Conservation (phyloP, 1,140 invertebrate species). For the Cherax destructor region DNA sequence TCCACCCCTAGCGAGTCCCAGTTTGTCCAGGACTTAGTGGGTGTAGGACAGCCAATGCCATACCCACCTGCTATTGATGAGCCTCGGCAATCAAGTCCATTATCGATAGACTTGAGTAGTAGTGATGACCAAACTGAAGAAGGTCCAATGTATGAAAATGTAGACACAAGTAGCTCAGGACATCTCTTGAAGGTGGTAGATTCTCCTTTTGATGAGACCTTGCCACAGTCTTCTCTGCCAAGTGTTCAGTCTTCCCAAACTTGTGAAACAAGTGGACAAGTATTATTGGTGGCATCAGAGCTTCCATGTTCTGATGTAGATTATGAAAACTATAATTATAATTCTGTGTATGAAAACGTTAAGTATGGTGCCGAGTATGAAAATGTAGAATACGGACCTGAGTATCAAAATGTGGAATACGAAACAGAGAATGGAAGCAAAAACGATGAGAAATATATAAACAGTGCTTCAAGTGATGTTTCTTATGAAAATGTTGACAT, state of each 20-base stretch:
- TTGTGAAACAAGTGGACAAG: slow-evolving; percentile 38
- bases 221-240: slow-evolving; percentile 20
- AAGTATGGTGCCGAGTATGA: slow-evolving; percentile 70
- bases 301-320: slow-evolving; percentile 27
- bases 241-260: slow-evolving; percentile 63
- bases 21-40: slow-evolving; percentile 63
- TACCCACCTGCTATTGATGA: slow-evolving; percentile 42
- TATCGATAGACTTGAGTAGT: slow-evolving; percentile 71
- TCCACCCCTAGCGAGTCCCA: slow-evolving; percentile 71
- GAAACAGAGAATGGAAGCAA: slow-evolving; percentile 39
- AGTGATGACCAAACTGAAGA: slow-evolving; percentile 70
- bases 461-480: slow-evolving; percentile 3
- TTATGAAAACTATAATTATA: slow-evolving; percentile 54
- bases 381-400: slow-evolving; percentile 66
- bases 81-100: slow-evolving; percentile 65
- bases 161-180: slow-evolving; percentile 37
- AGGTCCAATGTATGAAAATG: slow-evolving; percentile 71
- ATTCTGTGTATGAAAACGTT: slow-evolving; percentile 59
- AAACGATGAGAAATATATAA: background rate
- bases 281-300: slow-evolving; percentile 32
- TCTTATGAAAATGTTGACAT: slow-evolving; percentile 40
- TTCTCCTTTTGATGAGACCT: slow-evolving; percentile 26
- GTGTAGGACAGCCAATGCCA: slow-evolving; percentile 32
- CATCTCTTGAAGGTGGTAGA: background rate
- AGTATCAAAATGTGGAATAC: slow-evolving; percentile 46